Conservation (phyloP, 2,888 invertebrate species). For the Hemithea aestivaria region DNA sequence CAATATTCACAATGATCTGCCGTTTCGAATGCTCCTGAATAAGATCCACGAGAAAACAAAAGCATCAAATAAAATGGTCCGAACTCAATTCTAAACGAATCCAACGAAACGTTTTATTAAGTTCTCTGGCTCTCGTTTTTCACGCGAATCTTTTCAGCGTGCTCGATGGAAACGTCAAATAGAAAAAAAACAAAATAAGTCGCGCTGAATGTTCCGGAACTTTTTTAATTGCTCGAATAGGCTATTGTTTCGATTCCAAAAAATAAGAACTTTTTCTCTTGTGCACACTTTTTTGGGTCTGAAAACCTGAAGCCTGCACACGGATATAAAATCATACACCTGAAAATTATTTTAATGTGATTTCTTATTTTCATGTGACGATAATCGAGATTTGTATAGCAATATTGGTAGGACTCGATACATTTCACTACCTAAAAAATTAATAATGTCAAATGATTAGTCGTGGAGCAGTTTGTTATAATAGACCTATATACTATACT, state of each 20-base stretch:
- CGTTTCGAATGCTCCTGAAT: slow-evolving; percentile 19
- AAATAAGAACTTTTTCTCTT: neutral
- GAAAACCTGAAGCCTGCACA: too few species aligned
- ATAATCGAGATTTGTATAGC: too few species aligned
- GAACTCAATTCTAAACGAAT: slow-evolving; percentile 16
- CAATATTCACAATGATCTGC: slow-evolving; percentile 14
- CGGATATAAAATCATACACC: too few species aligned
- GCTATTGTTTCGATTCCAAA: slow-evolving; percentile 2
- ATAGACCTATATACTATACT: too few species aligned
- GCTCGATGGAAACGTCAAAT: slow-evolving; percentile 15
- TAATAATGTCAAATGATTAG: too few species aligned
- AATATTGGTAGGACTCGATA: too few species aligned
- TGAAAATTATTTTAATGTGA: too few species aligned
- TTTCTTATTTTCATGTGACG: too few species aligned
- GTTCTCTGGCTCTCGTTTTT: slow-evolving; percentile 17
- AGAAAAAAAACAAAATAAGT: slow-evolving; percentile 9
- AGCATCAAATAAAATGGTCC: slow-evolving; percentile 20
- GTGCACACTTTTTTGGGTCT: too few species aligned
- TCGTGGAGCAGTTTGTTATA: too few species aligned
- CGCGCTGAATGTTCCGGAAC: slow-evolving; percentile 4
- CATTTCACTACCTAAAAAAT: too few species aligned
- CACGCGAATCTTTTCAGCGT: slow-evolving; percentile 10
- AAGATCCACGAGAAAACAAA: slow-evolving; percentile 23
- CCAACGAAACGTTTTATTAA: slow-evolving; percentile 22
- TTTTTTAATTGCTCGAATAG: slow-evolving; percentile 4